phyloP scores from a whole-genome alignment of 53 echinoderm and acorn worm genomes.

The Zoroaster sp. region DNA sequence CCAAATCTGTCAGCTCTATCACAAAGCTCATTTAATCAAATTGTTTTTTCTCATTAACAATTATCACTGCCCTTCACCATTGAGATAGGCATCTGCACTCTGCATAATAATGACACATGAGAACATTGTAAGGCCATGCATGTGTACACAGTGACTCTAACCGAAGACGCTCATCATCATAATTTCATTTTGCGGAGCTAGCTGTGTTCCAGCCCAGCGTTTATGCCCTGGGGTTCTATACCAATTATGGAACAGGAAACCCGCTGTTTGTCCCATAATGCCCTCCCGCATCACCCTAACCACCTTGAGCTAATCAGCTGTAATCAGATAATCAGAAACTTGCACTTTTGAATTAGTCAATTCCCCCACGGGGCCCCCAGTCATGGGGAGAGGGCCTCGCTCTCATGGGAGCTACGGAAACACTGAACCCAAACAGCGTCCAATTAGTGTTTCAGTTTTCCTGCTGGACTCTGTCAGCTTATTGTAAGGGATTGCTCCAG shows the following conservation, averaged over 20 bases:
- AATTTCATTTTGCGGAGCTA: conserved; percentile 9
- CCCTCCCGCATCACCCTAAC: conserved; percentile 40
- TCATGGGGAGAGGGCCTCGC: conserved; percentile 20
- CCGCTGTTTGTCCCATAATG: conserved; percentile 56
- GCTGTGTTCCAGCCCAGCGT: background rate
- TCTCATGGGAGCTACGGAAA: background rate
- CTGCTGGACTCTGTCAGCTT: conserved; percentile 7
- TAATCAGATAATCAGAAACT: conserved; percentile 60
- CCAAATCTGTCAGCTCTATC: too few relatives aligned
- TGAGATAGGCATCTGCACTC: too few relatives aligned
- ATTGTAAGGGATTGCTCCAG: conserved; percentile 18
- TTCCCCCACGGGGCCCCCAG: conserved; percentile 9
- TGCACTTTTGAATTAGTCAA: conserved; percentile 47
- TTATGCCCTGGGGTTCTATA: conserved; percentile 17
- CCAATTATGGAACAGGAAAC: conserved; percentile 56
- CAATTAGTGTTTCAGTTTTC: conserved; percentile 14
- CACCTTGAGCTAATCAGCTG: conserved; percentile 45
- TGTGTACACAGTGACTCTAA: background rate
- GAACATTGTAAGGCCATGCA: too few relatives aligned
- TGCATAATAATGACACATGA: too few relatives aligned
- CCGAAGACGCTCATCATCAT: background rate
- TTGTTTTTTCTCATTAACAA: too few relatives aligned
- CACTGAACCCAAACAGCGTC: conserved; percentile 24
- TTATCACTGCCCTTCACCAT: too few relatives aligned
- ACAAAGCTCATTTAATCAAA: too few relatives aligned